Base-by-base conservation (phyloP, 2,888 invertebrate genomes). In the Heliothis peltigera region DNA sequence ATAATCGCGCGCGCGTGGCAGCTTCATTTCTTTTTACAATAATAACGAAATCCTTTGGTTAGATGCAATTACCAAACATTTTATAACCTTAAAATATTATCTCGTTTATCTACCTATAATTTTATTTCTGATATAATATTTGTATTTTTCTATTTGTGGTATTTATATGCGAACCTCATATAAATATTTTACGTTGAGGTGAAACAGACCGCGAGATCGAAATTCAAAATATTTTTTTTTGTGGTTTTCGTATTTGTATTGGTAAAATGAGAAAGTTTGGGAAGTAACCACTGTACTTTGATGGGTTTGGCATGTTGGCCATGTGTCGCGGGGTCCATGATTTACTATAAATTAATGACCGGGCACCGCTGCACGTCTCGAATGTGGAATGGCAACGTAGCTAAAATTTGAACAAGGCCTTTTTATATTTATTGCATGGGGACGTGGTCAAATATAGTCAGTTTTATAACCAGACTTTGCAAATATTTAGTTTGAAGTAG, bases 321-420 rank as follows among this genome's bases (percentile, higher is more conserved):
- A 42, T 47, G 17, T 60, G 56, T 46, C 59, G 21, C 55, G 60
- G 21, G 22, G 7, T 18, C 43, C 7, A 19, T 61, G 54, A 76
- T 73, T 76, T 70, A 70, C 53, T 60, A 44, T 43, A 32, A 17
- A 54, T 43, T 57, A 44, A 76, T 64, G 60, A 18, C 25, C 49
- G 44, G 43, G 32, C 7, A n/a, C 17, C 46, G 42, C 42, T 63
- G 49, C 76, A 64, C 56, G 64, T 51, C 28, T 56, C 7, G 8
- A 10, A 39, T 46, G 15, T n/a, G 28, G 7, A 21, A n/a, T 25
- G 18, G 25, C 19, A 53, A 53, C 17, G 19, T 18, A 63, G 25
- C 25, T 22, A 25, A 35, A 35, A 35, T 35, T 35, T 35, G 8
- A 15, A 35, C 35, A 35, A 35, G 15, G 35, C 12, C 35, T 35